Conservation (phyloP, 2,797 vertebrate genomes). For the Chiroxiphia lanceolata region DNA sequence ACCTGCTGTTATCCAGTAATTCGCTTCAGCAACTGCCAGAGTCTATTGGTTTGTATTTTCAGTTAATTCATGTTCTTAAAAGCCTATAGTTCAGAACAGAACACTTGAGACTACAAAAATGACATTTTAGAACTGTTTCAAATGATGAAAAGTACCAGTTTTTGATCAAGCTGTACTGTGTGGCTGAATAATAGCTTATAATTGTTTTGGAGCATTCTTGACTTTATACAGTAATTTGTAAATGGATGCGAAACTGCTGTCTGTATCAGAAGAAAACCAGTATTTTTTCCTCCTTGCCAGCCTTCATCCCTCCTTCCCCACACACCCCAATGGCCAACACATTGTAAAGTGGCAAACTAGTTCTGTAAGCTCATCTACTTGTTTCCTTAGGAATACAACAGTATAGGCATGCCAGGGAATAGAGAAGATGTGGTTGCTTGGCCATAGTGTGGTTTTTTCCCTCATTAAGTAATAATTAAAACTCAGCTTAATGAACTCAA, state of each 20-base stretch:
- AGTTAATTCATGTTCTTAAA: background rate
- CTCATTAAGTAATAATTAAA: background rate
- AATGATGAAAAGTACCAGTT: background rate
- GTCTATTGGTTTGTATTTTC: slow-evolving; percentile 86
- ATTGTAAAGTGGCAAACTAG: background rate
- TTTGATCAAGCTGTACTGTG: background rate
- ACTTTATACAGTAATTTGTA: background rate
- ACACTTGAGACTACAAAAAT: background rate
- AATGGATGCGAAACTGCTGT: background rate
- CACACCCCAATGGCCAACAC: background rate
- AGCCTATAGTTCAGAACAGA: background rate
- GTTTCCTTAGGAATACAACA: background rate
- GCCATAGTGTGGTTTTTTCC: too few species aligned
- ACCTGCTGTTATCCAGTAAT: slow-evolving; percentile 94
- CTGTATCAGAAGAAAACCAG: background rate
- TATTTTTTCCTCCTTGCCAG: background rate
- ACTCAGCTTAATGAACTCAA: background rate
- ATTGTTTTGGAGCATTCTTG: background rate
- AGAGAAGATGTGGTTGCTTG: background rate
- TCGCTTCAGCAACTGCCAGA: slow-evolving; percentile 92
- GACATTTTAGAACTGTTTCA: background rate
- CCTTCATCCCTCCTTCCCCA: accelerated
- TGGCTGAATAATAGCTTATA: background rate
- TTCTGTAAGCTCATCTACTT: background rate
- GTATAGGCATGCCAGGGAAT: background rate